Percentiles rank a stretch among this genome's conserved stretches.
Evolutionary conservation across 2,888 invertebrate genomes (phyloP).

Genomic region (Bembecia ichneumoniformis): DNA sequence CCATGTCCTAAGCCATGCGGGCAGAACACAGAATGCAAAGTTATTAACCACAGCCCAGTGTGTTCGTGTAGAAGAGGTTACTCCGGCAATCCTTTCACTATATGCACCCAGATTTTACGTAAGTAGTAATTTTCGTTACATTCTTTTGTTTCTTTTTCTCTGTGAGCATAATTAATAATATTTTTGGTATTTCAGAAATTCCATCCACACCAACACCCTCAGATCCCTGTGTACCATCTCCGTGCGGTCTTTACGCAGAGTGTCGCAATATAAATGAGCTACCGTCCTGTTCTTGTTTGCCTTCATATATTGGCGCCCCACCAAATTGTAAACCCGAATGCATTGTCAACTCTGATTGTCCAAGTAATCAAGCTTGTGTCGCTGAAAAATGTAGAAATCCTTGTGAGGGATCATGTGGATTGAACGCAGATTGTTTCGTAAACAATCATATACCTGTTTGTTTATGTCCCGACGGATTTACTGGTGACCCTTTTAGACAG

Average conservation of each 20-base stretch:
- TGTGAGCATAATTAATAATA: background rate
- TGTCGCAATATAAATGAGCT: conserved; percentile 80
- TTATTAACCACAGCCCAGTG: conserved; percentile 79
- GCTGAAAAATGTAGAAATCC: conserved; percentile 79
- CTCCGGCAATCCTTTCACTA: conserved; percentile 79
- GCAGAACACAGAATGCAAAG: conserved; percentile 76
- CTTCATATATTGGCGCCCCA: conserved; percentile 76
- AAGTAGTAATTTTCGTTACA: conserved; percentile 32
- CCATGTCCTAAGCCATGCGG: conserved; percentile 81
- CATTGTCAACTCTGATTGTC: conserved; percentile 76
- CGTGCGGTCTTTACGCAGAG: conserved; percentile 81
- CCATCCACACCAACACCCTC: conserved; percentile 39
- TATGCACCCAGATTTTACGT: conserved; percentile 73
- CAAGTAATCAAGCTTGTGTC: conserved; percentile 75
- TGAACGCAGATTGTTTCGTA: conserved; percentile 77
- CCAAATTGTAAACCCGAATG: conserved; percentile 78
- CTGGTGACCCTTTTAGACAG: conserved; percentile 80
- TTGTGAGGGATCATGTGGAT: conserved; percentile 78
- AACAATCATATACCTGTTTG: conserved; percentile 82
- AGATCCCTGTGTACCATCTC: conserved; percentile 80
- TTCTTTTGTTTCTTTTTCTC: too few relatives aligned
- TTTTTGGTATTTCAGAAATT: conserved; percentile 26
- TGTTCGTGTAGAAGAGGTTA: conserved; percentile 79
- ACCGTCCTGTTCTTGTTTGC: conserved; percentile 80
- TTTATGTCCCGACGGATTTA: conserved; percentile 75